phyloP scores from a whole-genome alignment of 2,797 vertebrate species.

The Manis pentadactyla region DNA sequence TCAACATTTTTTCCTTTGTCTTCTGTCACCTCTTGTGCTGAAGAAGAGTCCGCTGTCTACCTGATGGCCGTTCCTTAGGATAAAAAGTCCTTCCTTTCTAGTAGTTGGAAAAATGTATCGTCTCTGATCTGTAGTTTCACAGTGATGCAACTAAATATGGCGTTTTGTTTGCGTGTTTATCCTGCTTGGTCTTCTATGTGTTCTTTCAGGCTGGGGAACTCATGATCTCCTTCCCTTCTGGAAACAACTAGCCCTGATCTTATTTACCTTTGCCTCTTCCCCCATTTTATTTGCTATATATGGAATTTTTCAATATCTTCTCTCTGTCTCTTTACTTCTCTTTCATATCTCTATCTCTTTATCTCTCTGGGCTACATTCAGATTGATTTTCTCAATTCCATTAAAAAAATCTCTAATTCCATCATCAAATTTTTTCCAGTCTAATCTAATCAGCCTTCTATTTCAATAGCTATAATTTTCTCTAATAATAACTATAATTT shows the following conservation, averaged over 20 bases:
- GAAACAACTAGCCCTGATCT: neutral
- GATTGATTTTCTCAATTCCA: neutral
- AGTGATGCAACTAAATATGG: too few species aligned
- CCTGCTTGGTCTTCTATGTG: accelerated
- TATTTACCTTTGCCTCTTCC: neutral
- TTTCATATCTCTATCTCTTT: neutral
- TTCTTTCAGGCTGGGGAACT: too few species aligned
- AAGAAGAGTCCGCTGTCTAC: neutral
- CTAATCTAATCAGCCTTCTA: neutral
- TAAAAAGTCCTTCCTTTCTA: neutral
- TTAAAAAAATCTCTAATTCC: neutral
- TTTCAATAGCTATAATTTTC: neutral
- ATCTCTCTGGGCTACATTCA: neutral
- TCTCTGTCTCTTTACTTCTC: too few species aligned
- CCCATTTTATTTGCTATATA: accelerated
- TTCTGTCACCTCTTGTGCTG: neutral
- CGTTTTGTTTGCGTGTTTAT: neutral
- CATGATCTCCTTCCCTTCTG: neutral
- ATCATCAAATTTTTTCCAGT: neutral
- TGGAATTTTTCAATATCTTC: neutral
- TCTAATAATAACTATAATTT: too few species aligned
- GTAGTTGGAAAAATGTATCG: neutral
- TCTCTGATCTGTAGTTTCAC: neutral
- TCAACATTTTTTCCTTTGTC: too few species aligned
- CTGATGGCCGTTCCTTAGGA: neutral